These are phyloP conservation scores for Aradophagus sp. DNA, from an alignment of 1,140 invertebrate species.

Conservation along the genomic window DNA sequence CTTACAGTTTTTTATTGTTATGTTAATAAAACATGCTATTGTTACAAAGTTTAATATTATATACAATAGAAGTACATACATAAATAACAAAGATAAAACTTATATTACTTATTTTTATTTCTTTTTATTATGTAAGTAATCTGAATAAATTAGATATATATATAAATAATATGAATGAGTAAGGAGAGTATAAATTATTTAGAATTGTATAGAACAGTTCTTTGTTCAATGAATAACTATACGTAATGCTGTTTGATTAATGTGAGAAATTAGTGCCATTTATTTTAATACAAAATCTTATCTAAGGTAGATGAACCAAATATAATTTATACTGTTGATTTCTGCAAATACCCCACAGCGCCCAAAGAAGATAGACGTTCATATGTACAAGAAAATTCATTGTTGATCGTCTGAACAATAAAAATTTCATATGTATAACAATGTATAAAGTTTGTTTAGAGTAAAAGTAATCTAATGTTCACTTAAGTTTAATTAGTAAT, in stretches of 20 bases:
- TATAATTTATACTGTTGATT: constrained; percentile 28
- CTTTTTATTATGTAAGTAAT: constrained; percentile 16
- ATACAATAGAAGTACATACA: constrained; percentile 27
- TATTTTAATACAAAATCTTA: constrained; percentile 19
- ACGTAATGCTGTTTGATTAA: constrained; percentile 3
- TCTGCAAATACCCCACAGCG: constrained; percentile 2
- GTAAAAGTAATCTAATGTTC: neutral
- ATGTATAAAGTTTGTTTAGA: constrained; percentile 2
- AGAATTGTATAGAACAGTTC: constrained; percentile 5
- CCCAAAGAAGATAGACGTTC: constrained; percentile 14
- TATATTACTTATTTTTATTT: constrained; percentile 5
- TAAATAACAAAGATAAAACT: constrained; percentile 18
- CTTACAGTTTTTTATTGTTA: constrained; percentile 11
- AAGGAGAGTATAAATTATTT: constrained; percentile 13
- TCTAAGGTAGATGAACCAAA: constrained; percentile 5
- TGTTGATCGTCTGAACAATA: neutral
- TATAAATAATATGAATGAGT: too few relatives aligned
- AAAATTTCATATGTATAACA: constrained; percentile 9
- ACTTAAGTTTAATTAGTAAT: too few relatives aligned
- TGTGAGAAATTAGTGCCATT: constrained; percentile 20
- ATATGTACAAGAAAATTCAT: constrained; percentile 15
- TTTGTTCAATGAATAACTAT: constrained; percentile 15
- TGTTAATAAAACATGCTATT: constrained; percentile 17
- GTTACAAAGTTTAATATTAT: constrained; percentile 25
- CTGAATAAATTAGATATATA: constrained; percentile 11